Base-by-base conservation (phyloP, 2,888 invertebrate species). In the Tortrix viridana region DNA sequence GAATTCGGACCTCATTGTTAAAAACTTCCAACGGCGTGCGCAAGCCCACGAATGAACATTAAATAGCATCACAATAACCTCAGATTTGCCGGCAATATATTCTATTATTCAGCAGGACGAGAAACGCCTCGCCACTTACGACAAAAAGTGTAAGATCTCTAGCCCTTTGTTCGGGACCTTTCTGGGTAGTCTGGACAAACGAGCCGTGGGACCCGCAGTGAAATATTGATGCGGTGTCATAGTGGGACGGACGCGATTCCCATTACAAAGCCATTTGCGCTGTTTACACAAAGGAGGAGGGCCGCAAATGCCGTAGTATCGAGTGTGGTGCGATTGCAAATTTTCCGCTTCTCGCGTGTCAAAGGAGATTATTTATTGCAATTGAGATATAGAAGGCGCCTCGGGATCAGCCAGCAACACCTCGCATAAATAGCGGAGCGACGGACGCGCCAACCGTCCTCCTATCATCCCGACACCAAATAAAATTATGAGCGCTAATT, bases 51-150 rank as follows among this genome's bases (percentile, higher is more conserved):
- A 85, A 88, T 85, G 80, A 74, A 84, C 78, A 87, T 88, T 86
- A 88, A 88, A 89, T 83, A 85, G 81, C 78, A 73, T 81, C 83
- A 91, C 89, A 92, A 90, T 89, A 85, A 82, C 81, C 83, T 70
- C 81, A 86, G 82, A 91, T 91, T 91, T 89, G 89, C 89, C 89
- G 90, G 86, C 91, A 88, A 92, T 91, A 89, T 90, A 84, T 87
- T 88, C 84, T 86, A 86, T 89, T 90, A 86, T 89, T 80, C 77
- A 78, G 69, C 74, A 80, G 80, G 79, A 83, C 84, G 84, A 84
- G 86, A 80, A 86, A 89, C 89, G 88, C 88, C 91, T 89, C 78
- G 78, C 86, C 86, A 86, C 90, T 89, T 84, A 84, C 82, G 81
- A 88, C 87, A 91, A 91, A 89, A 90, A 91, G 88, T 88, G 82